Percentiles rank a stretch among this genome's conserved stretches.
Conservation (phyloP, 2,797 vertebrate species). For the Lepus townsendii region DNA sequence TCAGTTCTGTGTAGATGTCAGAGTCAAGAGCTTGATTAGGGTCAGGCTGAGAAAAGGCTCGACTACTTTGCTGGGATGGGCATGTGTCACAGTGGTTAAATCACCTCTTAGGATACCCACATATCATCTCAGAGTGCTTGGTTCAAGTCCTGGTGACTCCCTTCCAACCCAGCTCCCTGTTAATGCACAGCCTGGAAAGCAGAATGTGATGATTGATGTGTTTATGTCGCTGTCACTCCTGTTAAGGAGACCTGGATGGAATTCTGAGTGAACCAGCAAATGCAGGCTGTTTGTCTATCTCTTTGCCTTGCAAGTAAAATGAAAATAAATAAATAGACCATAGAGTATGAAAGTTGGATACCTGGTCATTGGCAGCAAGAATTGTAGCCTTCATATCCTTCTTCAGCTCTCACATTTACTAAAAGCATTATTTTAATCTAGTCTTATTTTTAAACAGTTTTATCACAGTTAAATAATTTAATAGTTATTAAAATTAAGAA, state of each 20-base stretch:
- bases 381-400: background rate
- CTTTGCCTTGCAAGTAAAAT: too few species aligned
- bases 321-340: background rate
- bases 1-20: background rate
- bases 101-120: too few species aligned
- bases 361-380: background rate
- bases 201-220: too few species aligned
- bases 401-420: background rate
- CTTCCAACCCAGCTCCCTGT: too few species aligned
- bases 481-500: background rate
- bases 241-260: too few species aligned
- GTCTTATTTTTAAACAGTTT: conserved; percentile 1
- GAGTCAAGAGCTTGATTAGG: background rate
- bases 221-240: too few species aligned
- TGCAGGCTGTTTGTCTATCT: too few species aligned
- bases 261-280: too few species aligned
- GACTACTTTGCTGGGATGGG: background rate
- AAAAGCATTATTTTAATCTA: background rate
- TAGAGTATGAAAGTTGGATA: background rate
- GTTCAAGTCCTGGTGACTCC: too few species aligned
- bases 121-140: too few species aligned
- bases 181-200: too few species aligned
- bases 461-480: background rate
- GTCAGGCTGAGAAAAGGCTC: background rate
- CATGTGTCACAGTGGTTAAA: too few species aligned